phyloP scores from a whole-genome alignment of 2,797 vertebrate species.

The Simalia tracyae region DNA sequence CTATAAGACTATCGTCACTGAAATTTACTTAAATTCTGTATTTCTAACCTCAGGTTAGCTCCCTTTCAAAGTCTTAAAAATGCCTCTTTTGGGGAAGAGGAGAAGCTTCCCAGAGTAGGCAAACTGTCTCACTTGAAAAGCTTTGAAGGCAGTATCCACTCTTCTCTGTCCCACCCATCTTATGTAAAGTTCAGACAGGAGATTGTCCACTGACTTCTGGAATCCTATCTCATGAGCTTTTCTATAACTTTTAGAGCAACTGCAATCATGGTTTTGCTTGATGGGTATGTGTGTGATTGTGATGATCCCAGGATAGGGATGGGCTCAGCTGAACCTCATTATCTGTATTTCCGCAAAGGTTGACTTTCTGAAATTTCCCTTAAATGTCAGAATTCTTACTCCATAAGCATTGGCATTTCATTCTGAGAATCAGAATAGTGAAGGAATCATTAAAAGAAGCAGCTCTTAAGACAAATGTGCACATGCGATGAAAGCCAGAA shows the following conservation, averaged over 20 bases:
- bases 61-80: too few relatives aligned
- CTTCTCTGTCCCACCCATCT: neutral
- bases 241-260: neutral
- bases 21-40: too few relatives aligned
- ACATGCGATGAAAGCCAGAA: neutral
- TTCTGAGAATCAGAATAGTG: neutral
- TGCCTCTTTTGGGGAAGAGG: too few relatives aligned
- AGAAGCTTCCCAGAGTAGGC: too few relatives aligned
- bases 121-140: too few relatives aligned
- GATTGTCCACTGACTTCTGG: neutral
- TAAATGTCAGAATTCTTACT: neutral
- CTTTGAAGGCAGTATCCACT: too few relatives aligned
- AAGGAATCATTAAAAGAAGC: neutral
- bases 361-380: neutral
- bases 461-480: neutral
- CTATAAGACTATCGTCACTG: too few relatives aligned
- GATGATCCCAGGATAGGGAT: too few relatives aligned
- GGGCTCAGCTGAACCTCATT: too few relatives aligned
- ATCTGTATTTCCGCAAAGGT: neutral
- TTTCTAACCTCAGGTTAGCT: too few relatives aligned
- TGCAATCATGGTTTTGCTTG: neutral
- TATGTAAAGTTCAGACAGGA: neutral
- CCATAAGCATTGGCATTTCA: neutral
- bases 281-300: too few relatives aligned
- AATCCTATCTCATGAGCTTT: neutral